phyloP scores from a whole-genome alignment of 2,888 invertebrate species.

The Eulithis prunata region DNA sequence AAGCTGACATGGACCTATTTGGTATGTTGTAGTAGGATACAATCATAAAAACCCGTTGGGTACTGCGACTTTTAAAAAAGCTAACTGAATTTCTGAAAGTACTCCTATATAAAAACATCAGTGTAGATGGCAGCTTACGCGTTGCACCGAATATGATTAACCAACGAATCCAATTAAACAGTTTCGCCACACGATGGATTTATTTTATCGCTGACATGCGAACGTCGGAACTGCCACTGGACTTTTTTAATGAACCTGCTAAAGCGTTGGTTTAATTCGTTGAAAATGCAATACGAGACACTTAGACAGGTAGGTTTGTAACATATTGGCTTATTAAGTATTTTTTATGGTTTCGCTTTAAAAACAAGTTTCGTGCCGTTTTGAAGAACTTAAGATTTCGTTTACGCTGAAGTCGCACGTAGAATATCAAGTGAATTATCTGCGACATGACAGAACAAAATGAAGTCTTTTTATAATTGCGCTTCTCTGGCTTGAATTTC shows the following conservation, averaged over 20 bases:
- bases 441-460: too few species aligned
- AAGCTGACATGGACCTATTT: too few species aligned
- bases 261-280: slow-evolving; percentile 28
- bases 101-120: slow-evolving; percentile 6
- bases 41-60: too few species aligned
- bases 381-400: too few species aligned
- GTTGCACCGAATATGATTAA: slow-evolving; percentile 31
- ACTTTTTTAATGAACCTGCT: slow-evolving; percentile 22
- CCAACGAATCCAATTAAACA: slow-evolving; percentile 40
- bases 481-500: too few species aligned
- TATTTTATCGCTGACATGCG: slow-evolving; percentile 28
- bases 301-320: background rate
- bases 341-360: too few species aligned
- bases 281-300: slow-evolving; percentile 1
- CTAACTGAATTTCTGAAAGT: slow-evolving; percentile 2
- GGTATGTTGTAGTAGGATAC: too few species aligned
- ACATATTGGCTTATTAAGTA: too few species aligned
- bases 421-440: too few species aligned
- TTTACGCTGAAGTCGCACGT: too few species aligned
- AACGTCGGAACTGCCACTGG: slow-evolving; percentile 7
- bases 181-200: slow-evolving; percentile 29
- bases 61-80: background rate
- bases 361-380: too few species aligned
- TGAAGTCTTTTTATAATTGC: too few species aligned
- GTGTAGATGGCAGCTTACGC: slow-evolving; percentile 13